Evolutionary conservation across 1,140 invertebrate species (phyloP).

Genomic region (Drosophila nikananu): DNA sequence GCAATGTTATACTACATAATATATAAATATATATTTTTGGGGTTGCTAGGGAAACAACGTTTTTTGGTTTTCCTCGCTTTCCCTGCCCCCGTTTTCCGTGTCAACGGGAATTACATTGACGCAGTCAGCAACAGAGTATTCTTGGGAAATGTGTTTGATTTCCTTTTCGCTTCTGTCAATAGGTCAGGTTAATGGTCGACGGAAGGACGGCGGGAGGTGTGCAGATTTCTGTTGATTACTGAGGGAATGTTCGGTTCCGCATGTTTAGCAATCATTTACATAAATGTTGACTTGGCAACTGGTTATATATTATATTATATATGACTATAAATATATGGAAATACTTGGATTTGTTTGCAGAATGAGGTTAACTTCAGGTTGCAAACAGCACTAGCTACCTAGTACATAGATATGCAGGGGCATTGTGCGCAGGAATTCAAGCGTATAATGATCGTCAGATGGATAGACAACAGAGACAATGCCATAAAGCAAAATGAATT

Average conservation of each 20-base stretch:
- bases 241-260: slow-evolving; percentile 15
- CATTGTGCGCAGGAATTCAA: slow-evolving; percentile 63
- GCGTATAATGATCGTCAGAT: slow-evolving; percentile 63
- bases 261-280: slow-evolving; percentile 54
- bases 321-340: slow-evolving; percentile 36
- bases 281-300: slow-evolving; percentile 54
- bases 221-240: slow-evolving; percentile 41
- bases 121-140: slow-evolving; percentile 38
- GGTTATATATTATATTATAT: slow-evolving; percentile 13
- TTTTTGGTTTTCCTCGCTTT: slow-evolving; percentile 5
- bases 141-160: slow-evolving; percentile 37
- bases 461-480: slow-evolving; percentile 61
- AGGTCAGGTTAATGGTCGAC: slow-evolving; percentile 35
- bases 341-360: slow-evolving; percentile 47
- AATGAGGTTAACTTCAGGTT: slow-evolving; percentile 50
- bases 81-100: slow-evolving; percentile 46
- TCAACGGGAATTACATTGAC: slow-evolving; percentile 67
- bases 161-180: slow-evolving; percentile 56
- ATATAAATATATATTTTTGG: slow-evolving; percentile 5
- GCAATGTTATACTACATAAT: slow-evolving; percentile 8
- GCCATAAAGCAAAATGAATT: slow-evolving; percentile 73
- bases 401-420: slow-evolving; percentile 11
- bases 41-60: slow-evolving; percentile 46
- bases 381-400: slow-evolving; percentile 10
- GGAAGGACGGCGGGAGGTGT: background rate